Base-by-base conservation (phyloP, 2,888 invertebrate species). In the Euzetes globulus region DNA sequence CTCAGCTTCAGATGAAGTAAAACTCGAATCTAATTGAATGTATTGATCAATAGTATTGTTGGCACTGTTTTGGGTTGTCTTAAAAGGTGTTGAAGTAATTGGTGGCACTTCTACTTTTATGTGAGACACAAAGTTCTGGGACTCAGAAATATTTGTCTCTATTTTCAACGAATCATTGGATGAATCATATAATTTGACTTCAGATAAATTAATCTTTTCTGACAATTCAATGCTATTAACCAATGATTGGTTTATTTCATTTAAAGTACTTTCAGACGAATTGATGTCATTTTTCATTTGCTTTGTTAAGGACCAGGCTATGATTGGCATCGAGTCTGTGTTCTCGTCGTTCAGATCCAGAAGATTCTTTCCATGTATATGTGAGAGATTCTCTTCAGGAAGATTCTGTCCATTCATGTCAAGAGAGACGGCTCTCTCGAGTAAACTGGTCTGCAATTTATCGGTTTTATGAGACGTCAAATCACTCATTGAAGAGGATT, bases 401-500 rank as follows among this genome's bases (percentile, higher is more conserved):
- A 79, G 74, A 63, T 77, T 76, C 73, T 77, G 76, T 60, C 74
- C 77, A 71, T 77, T 84, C 82, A 90, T 88, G 78, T 91, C 91
- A 60, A 91, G 83, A 79, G 91, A 91, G 81, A 91, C 90, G 0
- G 91, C 91, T 77, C 91, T 85, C 83, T 91, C 91, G 29, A 84
- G 78, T 0, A 81, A 79, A 17, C 78, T 75, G 22, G 79, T 79
- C 27, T 81, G 79, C 3, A 79, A 77, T 71, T 77, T 77, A 60
- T 60, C 72, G n/a, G 27, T 86, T 15, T 52, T 71, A 17, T 41
- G 72, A 85, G 78, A 88, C 0, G 90, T 90, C 71, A 91, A 83
- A 82, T 91, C 91, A 0, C 91, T 91, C 1, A 91, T 85, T 50
- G 91, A 91, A 0, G 91, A 89, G 1, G 91, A 90, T 83, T 89